Percentiles rank a stretch among this genome's conserved stretches.
Evolutionary conservation across 1,140 invertebrate species (phyloP).

Genomic region (Colletes latitarsis): DNA sequence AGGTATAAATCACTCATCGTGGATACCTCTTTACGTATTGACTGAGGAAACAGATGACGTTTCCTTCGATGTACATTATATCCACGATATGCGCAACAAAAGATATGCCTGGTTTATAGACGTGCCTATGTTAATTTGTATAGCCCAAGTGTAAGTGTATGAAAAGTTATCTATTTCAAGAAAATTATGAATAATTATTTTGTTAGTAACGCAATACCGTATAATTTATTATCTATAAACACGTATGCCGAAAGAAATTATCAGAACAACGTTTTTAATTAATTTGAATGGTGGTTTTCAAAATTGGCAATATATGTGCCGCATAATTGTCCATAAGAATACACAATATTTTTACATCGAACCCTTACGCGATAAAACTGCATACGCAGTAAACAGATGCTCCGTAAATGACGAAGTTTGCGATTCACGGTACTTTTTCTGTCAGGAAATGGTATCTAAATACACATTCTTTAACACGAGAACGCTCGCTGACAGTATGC

Average conservation of each 20-base stretch:
- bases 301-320: neutral
- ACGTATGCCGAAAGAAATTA: no score
- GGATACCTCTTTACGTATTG: slow-evolving; percentile 3
- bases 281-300: neutral
- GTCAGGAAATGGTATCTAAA: slow-evolving; percentile 9
- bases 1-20: slow-evolving; percentile 7
- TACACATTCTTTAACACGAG: slow-evolving; percentile 2
- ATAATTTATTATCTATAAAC: neutral
- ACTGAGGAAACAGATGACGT: slow-evolving; percentile 9
- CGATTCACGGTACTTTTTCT: neutral
- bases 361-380: neutral
- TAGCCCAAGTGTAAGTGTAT: no score
- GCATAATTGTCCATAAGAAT: no score
- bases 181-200: neutral
- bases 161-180: neutral
- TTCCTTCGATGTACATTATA: neutral
- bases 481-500: neutral
- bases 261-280: no score
- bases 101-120: neutral
- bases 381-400: neutral
- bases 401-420: neutral
- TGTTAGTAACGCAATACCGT: neutral
- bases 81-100: neutral
- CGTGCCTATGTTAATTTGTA: no score
- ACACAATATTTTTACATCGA: no score